A percentile compares a stretch with the other conserved stretches of the same genome.
These are phyloP conservation scores for Tethea ocularis DNA, from an alignment of 2,888 invertebrate genomes.

Conservation along the genomic window DNA sequence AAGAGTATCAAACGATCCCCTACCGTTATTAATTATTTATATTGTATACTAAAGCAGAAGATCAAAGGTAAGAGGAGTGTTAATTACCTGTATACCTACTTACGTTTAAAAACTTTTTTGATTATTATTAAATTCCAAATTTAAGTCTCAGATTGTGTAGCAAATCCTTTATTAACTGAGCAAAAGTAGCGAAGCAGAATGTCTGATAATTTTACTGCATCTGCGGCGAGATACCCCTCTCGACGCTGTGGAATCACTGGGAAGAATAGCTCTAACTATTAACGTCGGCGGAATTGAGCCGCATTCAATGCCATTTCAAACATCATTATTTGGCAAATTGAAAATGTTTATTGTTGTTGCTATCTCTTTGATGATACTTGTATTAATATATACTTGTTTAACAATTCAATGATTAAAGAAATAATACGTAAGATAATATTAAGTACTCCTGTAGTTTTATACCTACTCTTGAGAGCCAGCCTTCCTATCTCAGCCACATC, in stretches of 20 bases:
- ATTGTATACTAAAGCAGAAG: conserved; percentile 40
- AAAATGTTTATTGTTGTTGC: background rate
- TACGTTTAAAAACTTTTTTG: background rate
- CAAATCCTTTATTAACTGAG: conserved; percentile 24
- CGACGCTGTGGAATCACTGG: conserved; percentile 33
- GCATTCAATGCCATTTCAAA: conserved; percentile 39
- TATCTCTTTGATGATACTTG: too few relatives aligned
- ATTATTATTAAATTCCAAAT: background rate
- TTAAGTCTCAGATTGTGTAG: conserved; percentile 10
- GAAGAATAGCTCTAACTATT: conserved; percentile 53
- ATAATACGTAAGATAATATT: too few relatives aligned
- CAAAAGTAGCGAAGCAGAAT: conserved; percentile 43
- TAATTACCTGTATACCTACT: conserved; percentile 12
- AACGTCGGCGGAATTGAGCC: conserved; percentile 45
- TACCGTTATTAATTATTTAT: conserved; percentile 50
- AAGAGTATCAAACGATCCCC: conserved; percentile 36
- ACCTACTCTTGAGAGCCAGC: background rate
- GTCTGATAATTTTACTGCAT: conserved; percentile 50
- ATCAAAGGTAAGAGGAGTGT: conserved; percentile 23
- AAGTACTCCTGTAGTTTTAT: too few relatives aligned
- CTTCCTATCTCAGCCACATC: too few relatives aligned
- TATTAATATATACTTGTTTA: background rate
- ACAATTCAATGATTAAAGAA: too few relatives aligned
- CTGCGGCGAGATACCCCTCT: conserved; percentile 39
- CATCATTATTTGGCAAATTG: conserved; percentile 27